Evolutionary conservation across 2,888 invertebrate genomes (phyloP), one percentile per base, ranked within the genome.

Genomic region (Apodemia zela): DNA sequence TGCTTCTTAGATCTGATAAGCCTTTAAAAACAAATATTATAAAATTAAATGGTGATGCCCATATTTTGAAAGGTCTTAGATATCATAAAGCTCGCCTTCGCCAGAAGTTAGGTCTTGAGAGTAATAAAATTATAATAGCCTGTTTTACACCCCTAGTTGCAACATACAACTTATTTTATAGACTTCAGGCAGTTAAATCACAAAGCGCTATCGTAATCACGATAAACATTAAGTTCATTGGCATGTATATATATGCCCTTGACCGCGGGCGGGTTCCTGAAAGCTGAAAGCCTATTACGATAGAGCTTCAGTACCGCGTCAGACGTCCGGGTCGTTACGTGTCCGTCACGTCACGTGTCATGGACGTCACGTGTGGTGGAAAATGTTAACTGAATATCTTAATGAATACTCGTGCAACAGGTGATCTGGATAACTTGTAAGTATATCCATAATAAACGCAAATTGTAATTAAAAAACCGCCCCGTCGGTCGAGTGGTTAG

Each of bases 221-320:
- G 35, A 35, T 25, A 49, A 63, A 63, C 42, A 42, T 42, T 63
- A 47, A 58, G 62, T 63, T 63, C 59, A 63, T 59, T 63, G 58
- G 47, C 62, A 33, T 62, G 15, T 42, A 42, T 42, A 15, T 42
- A 42, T 42, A 33, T 47, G 62, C 33, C 62, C 65, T 65, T 65
- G 65, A 65, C 62, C 54, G 59, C 18, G 38, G 42, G 15, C 42
- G 21, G 45, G 61, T 60, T 62, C 51, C 60, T 65, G 60, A 60
- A 60, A 51, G 51, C 51, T 51, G 18, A 54, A 65, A 62, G 59
- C 60, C 62, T 65, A 65, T 42, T 62, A 60, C 51, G 49, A 54
- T 62, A 60, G 51, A 21, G 59, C 8, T 45, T 65, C 62, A 65
- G 60, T 62, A 57, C 60, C 59, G 65, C 38, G 61, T 57, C 63